Percentiles rank a stretch among this genome's conserved stretches.
These are phyloP conservation scores for Platynereis dumerilii DNA, from an alignment of 2,888 invertebrate species.

Conservation along the genomic window DNA sequence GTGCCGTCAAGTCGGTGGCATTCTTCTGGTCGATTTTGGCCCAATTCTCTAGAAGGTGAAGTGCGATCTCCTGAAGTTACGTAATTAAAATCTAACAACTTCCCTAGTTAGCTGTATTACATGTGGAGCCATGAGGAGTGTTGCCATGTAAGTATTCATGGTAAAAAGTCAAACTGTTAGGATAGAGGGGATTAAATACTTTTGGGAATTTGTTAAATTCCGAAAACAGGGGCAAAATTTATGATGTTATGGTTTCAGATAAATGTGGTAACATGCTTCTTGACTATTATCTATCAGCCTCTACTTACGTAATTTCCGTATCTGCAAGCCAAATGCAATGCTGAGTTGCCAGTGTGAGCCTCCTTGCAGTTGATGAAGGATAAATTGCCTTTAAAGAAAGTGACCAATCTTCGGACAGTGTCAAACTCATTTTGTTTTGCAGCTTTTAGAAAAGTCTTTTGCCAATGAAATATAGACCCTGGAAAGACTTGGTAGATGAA, in stretches of 20 bases:
- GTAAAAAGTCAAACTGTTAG: too few species aligned
- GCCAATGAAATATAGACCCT: conserved; percentile 55
- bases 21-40: conserved; percentile 58
- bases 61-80: conserved; percentile 50
- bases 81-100: not conserved
- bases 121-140: too few species aligned
- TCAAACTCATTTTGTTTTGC: conserved; percentile 56
- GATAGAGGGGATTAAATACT: too few species aligned
- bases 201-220: too few species aligned
- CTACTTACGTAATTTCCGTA: conserved; percentile 58
- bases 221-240: too few species aligned
- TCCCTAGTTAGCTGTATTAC: too few species aligned
- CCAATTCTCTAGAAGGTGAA: conserved; percentile 56
- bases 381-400: conserved; percentile 53
- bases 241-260: too few species aligned
- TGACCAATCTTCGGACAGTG: conserved; percentile 55
- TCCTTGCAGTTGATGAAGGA: conserved; percentile 59
- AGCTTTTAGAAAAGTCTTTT: conserved; percentile 41
- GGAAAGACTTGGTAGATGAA: conserved; percentile 63
- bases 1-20: conserved; percentile 51
- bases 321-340: conserved; percentile 56
- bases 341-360: conserved; percentile 54
- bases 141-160: too few species aligned
- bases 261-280: too few species aligned
- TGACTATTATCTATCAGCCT: too few species aligned